phyloP scores from a whole-genome alignment of 2,113 vertebrate genomes.

The Blennius ocellaris region DNA sequence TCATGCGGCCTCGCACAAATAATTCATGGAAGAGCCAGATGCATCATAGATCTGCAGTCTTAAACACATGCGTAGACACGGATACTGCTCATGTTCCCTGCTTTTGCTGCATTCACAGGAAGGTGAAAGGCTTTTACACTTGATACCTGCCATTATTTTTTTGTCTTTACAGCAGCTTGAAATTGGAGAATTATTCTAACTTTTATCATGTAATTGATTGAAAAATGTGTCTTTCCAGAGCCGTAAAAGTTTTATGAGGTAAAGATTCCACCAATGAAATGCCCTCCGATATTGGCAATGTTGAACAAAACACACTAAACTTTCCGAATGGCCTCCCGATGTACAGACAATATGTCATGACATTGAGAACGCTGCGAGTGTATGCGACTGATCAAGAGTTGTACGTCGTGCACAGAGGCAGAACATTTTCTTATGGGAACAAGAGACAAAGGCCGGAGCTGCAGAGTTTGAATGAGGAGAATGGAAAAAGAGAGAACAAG shows the following conservation, averaged over 20 bases:
- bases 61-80: constrained; percentile 43
- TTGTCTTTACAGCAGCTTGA: neutral
- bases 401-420: neutral
- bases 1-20: constrained; percentile 66
- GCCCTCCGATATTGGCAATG: no score
- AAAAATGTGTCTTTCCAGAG: neutral
- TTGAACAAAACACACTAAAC: no score
- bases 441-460: constrained; percentile 43
- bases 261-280: neutral
- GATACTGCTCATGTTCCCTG: constrained; percentile 19
- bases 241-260: neutral
- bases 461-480: constrained; percentile 45
- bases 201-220: neutral
- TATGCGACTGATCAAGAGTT: no score
- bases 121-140: constrained; percentile 11
- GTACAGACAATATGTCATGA: no score
- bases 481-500: constrained; percentile 44
- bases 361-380: no score
- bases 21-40: constrained; percentile 77
- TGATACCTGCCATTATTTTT: constrained; percentile 1
- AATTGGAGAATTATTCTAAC: neutral
- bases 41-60: constrained; percentile 54
- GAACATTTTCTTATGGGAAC: constrained; percentile 25
- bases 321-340: no score
- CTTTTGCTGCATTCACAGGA: constrained; percentile 3